Percentiles rank a stretch among this genome's conserved stretches.
Evolutionary conservation across 2,888 invertebrate species (phyloP).

Genomic region (Lepetodrilus schrolli): DNA sequence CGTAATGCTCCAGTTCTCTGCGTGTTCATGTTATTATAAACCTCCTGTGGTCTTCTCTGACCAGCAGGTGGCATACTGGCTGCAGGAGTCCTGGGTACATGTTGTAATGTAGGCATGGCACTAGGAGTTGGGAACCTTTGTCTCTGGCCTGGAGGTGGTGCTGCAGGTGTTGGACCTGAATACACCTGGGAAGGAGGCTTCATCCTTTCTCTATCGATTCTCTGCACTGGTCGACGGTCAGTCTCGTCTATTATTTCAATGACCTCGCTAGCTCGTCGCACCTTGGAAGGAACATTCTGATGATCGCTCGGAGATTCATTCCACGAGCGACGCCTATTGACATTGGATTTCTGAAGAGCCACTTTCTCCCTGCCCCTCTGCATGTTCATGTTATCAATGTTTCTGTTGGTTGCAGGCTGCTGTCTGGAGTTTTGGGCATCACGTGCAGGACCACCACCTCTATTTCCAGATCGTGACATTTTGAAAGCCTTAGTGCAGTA

Average conservation of each 20-base stretch:
- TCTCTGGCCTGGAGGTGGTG: background rate
- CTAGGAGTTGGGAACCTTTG: background rate
- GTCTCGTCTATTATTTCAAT: background rate
- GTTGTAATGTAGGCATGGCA: background rate
- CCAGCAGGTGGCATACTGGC: background rate
- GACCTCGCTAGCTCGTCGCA: background rate
- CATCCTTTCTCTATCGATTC: background rate
- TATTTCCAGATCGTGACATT: background rate
- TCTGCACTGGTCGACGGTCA: background rate
- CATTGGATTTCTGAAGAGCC: background rate
- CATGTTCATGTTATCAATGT: background rate
- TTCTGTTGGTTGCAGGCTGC: background rate
- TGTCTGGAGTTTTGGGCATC: too few species aligned
- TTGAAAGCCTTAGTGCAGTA: slow-evolving; percentile 11
- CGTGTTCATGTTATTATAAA: background rate
- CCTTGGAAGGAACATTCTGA: background rate
- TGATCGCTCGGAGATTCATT: background rate
- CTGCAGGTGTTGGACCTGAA: too few species aligned
- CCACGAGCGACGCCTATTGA: background rate
- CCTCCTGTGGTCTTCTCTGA: background rate
- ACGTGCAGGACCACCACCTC: too few species aligned
- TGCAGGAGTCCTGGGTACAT: background rate
- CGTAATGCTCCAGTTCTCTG: background rate
- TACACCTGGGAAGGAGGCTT: background rate
- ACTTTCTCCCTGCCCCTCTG: background rate